phyloP scores from a whole-genome alignment of 2,888 invertebrate genomes.

The Imbricaverruca yamaguchii region DNA sequence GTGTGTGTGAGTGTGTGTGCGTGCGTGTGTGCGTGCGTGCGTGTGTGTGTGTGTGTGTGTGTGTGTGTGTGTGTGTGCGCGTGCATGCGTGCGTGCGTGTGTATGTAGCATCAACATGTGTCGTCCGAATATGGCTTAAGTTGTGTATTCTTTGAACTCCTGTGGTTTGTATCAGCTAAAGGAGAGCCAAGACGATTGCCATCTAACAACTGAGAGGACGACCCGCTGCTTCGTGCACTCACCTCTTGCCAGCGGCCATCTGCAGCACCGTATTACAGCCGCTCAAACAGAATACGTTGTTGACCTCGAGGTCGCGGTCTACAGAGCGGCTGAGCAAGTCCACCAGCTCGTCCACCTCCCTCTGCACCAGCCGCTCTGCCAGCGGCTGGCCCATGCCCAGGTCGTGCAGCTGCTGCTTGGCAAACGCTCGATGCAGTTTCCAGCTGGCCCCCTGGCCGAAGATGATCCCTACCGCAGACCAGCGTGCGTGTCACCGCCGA shows the following conservation, averaged over 20 bases:
- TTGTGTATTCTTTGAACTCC: too few species aligned
- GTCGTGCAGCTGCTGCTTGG: constrained; percentile 8
- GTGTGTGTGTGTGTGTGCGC: too few species aligned
- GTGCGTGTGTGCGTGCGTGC: too few species aligned
- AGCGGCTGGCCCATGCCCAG: background rate
- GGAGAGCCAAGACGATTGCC: too few species aligned
- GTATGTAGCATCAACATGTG: too few species aligned
- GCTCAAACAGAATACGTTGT: background rate
- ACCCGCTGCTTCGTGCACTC: background rate
- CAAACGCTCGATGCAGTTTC: background rate
- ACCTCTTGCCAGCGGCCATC: background rate
- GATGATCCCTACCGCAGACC: background rate
- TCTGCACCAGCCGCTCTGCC: background rate
- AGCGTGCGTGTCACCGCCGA: background rate
- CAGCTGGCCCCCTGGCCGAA: background rate
- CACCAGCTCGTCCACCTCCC: background rate
- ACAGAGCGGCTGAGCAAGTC: background rate
- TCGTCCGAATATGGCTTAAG: too few species aligned
- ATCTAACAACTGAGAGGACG: background rate
- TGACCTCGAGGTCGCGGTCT: background rate
- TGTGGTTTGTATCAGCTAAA: too few species aligned
- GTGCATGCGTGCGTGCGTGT: too few species aligned
- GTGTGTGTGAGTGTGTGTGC: too few species aligned
- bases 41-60: too few species aligned
- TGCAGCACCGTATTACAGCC: background rate